phyloP scores from a whole-genome alignment of 2,797 vertebrate genomes.

The Thaleichthys pacificus region DNA sequence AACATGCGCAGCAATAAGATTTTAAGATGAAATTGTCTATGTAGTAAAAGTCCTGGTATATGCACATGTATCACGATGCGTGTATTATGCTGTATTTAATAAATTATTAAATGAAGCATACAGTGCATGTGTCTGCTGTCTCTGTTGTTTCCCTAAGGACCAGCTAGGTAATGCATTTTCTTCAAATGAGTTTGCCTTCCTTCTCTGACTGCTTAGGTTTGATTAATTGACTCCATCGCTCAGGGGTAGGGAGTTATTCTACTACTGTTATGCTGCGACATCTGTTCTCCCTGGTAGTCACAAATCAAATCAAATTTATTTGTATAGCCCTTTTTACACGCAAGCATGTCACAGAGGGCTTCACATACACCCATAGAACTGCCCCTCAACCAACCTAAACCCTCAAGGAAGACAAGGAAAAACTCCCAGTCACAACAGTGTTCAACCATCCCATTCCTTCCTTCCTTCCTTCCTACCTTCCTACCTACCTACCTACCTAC shows the following conservation, averaged over 20 bases:
- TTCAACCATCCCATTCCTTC: not conserved
- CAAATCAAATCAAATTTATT: too few relatives aligned
- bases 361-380: too few relatives aligned
- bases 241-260: not conserved
- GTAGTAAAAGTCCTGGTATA: constrained; percentile 63
- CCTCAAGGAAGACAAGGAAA: too few relatives aligned
- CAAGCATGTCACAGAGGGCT: too few relatives aligned
- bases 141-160: constrained; percentile 10
- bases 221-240: not conserved
- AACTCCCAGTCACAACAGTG: not conserved
- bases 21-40: constrained; percentile 59
- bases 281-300: not conserved
- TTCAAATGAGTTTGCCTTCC: constrained; percentile 5
- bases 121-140: constrained; percentile 32
- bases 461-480: not conserved
- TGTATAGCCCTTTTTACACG: too few relatives aligned
- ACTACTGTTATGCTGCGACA: not conserved
- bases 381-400: too few relatives aligned
- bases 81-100: constrained; percentile 78
- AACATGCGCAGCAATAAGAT: constrained; percentile 73
- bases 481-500: not conserved
- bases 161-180: constrained; percentile 26
- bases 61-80: constrained; percentile 65
- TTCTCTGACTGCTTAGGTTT: constrained; percentile 4
- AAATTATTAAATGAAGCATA: constrained; percentile 66